Evolutionary conservation across 2,797 vertebrate species (phyloP).

Genomic region (Catamblyrhynchus diadema): DNA sequence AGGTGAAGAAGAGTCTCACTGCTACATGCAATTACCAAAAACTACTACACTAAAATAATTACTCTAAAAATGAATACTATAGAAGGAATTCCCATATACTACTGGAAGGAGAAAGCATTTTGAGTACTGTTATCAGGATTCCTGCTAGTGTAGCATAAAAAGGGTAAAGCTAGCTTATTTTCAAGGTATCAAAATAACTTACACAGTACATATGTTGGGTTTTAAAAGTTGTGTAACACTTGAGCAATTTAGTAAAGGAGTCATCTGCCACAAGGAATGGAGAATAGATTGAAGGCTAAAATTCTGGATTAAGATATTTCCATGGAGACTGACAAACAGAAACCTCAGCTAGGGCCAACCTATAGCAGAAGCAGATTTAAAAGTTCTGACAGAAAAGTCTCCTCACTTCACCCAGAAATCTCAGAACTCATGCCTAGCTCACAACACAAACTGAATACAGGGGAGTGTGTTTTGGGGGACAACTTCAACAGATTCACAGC

Average conservation of each 20-base stretch:
- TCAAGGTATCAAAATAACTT: background rate
- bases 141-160: background rate
- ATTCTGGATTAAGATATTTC: background rate
- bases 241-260: background rate
- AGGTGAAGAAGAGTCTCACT: conserved; percentile 7
- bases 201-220: background rate
- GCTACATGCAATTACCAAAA: background rate
- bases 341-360: background rate
- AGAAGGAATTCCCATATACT: background rate
- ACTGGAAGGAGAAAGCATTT: background rate
- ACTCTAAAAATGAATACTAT: background rate
- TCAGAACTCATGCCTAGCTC: background rate
- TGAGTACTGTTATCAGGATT: background rate
- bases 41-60: background rate
- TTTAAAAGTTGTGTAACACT: background rate
- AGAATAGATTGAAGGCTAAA: background rate
- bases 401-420: background rate
- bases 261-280: background rate
- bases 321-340: background rate
- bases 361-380: background rate
- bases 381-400: background rate
- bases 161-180: background rate
- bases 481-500: background rate
- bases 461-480: background rate
- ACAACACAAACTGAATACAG: background rate